phyloP scores from a whole-genome alignment of 2,113 vertebrate species.

The Spermophilus dauricus region DNA sequence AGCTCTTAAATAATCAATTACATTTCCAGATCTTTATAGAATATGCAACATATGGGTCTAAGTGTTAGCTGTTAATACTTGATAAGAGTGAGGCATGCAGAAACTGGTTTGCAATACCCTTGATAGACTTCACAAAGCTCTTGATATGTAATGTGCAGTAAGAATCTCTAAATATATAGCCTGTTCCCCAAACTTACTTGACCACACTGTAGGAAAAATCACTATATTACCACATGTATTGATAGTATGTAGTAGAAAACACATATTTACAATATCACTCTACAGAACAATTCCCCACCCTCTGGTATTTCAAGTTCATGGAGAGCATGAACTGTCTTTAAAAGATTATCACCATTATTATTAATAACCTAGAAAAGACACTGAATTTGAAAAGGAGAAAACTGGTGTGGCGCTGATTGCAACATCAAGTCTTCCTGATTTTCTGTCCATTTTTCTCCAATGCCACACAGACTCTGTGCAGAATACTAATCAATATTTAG shows the following conservation, averaged over 20 bases:
- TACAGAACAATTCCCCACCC: neutral
- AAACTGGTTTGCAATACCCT: neutral
- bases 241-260: neutral
- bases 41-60: neutral
- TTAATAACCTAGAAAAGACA: neutral
- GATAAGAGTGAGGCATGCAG: neutral
- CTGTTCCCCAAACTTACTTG: neutral
- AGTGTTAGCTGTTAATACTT: neutral
- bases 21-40: neutral
- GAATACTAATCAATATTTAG: slow-evolving; percentile 32
- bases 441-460: neutral
- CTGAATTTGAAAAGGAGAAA: neutral
- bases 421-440: neutral
- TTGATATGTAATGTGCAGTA: neutral
- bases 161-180: neutral
- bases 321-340: neutral
- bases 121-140: neutral
- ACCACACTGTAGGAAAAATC: neutral
- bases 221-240: neutral
- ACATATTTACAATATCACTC: neutral
- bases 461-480: neutral
- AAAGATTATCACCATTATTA: neutral
- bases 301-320: neutral
- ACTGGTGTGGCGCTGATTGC: neutral
- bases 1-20: neutral